Base-by-base conservation (phyloP, 2,797 vertebrate genomes). In the Macropodus opercularis region DNA sequence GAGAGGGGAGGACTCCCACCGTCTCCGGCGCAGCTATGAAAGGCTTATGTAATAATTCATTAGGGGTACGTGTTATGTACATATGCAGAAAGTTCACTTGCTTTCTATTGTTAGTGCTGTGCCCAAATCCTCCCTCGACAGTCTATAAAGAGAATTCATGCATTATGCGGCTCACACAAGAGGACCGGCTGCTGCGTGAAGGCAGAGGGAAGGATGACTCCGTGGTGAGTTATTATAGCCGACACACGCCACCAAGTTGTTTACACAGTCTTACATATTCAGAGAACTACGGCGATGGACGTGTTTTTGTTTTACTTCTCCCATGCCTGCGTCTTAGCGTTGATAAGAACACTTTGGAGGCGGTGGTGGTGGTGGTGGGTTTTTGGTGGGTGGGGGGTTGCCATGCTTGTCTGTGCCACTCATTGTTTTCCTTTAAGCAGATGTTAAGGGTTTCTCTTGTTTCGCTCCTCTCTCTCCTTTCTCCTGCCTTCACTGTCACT, bases 151-250 rank as follows among this genome's bases (percentile, higher is more conserved):
- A 80, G 71, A 54, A 47, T 69, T 80, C 77, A 84, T 87, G 81
- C 79, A 88, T 89, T 69, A 83, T 72, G 77, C 67, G 79, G 66
- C 75, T 77, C 57, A 59, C 42, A 60, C 81, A 78, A 85, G 79
- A 75, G 63, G 52, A 60, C 64, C 31, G 8, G 69, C 70, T 76
- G 41, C 72, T 66, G 29, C 53, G 32, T 58, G 68, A 46, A 32
- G 39, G 39, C 19, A 53, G 47, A 53, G 65, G 24, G 61, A 71
- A 80, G 47, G 59, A 66, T 41, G 70, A 65, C 49, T 75, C 67
- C 43, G 53, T 49, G 8, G 66, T 8, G 50, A 72, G 65, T 84
- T 84, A 81, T 75, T 67, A 59, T 23, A 72, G 61, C 56, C 50
- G 66, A 53, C 60, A 56, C 48, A 36, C 0, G 34, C 31, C 50